Conservation (phyloP, 2,113 vertebrate species). For the Nycticorax nycticorax region DNA sequence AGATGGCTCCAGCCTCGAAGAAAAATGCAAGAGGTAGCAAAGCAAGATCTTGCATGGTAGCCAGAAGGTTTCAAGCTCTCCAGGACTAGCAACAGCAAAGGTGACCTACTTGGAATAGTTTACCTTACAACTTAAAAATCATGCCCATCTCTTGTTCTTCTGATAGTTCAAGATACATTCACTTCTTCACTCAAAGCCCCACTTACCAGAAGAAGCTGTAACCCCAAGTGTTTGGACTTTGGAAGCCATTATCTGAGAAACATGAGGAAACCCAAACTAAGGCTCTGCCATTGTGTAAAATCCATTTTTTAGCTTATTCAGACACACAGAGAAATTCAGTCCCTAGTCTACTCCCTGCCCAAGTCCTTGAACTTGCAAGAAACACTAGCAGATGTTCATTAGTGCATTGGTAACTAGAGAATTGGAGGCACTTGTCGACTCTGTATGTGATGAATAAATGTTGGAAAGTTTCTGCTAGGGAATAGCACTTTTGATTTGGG, state of each 20-base stretch:
- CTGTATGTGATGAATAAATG: constrained; percentile 53
- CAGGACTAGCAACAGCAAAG: neutral
- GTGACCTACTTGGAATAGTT: neutral
- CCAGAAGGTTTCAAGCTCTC: neutral
- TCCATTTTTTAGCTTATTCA: neutral
- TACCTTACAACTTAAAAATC: neutral
- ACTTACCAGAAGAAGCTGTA: neutral
- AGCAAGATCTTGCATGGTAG: neutral
- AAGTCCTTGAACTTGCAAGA: constrained; percentile 73
- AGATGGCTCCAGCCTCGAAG: neutral
- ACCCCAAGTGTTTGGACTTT: neutral
- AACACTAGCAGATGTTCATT: constrained; percentile 74
- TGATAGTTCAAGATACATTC: neutral
- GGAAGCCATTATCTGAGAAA: neutral
- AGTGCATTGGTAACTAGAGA: constrained; percentile 52
- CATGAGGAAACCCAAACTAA: neutral
- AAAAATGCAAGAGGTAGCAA: neutral
- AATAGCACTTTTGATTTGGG: constrained; percentile 36
- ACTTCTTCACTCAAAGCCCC: neutral
- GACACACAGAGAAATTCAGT: neutral
- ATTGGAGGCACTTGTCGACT: constrained; percentile 51
- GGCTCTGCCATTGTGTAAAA: neutral
- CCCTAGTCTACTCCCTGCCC: neutral
- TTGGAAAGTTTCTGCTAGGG: constrained; percentile 36
- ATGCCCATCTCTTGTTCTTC: neutral